A percentile compares a stretch with the other conserved stretches of the same genome.
Evolutionary conservation across 2,888 invertebrate genomes (phyloP).

Genomic region (Cryptocephalus primarius): DNA sequence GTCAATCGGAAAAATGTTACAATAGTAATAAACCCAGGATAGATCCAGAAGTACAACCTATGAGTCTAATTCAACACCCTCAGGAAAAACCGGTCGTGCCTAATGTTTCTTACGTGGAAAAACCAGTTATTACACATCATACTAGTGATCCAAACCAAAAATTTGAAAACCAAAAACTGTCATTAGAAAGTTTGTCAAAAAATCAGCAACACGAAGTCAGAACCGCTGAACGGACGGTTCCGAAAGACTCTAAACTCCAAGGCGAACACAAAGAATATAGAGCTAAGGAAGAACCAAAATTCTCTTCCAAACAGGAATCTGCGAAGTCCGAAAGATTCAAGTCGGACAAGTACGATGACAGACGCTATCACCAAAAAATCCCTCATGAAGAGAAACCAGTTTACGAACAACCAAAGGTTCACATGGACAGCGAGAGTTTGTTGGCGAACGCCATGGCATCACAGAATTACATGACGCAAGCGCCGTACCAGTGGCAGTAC

Average conservation of each 20-base stretch:
- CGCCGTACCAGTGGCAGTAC: conserved; percentile 53
- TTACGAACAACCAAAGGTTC: conserved; percentile 23
- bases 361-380: conserved; percentile 17
- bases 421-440: conserved; percentile 38
- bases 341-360: conserved; percentile 36
- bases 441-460: conserved; percentile 53
- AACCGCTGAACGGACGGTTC: background rate
- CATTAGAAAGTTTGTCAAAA: too few relatives aligned
- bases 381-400: conserved; percentile 22
- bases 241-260: background rate
- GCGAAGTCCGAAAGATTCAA: conserved; percentile 30
- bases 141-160: background rate
- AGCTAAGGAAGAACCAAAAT: background rate
- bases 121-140: background rate
- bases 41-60: too few relatives aligned
- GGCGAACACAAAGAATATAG: background rate
- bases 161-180: background rate
- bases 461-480: conserved; percentile 43
- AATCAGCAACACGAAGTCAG: too few relatives aligned
- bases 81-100: too few relatives aligned
- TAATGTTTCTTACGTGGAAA: background rate
- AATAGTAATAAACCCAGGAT: too few relatives aligned
- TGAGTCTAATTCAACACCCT: too few relatives aligned
- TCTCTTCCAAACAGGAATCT: conserved; percentile 26
- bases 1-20: too few relatives aligned